A percentile compares a stretch with the other conserved stretches of the same genome.
Conservation (phyloP, 1,140 invertebrate genomes). For the Calephelis virginiensis region DNA sequence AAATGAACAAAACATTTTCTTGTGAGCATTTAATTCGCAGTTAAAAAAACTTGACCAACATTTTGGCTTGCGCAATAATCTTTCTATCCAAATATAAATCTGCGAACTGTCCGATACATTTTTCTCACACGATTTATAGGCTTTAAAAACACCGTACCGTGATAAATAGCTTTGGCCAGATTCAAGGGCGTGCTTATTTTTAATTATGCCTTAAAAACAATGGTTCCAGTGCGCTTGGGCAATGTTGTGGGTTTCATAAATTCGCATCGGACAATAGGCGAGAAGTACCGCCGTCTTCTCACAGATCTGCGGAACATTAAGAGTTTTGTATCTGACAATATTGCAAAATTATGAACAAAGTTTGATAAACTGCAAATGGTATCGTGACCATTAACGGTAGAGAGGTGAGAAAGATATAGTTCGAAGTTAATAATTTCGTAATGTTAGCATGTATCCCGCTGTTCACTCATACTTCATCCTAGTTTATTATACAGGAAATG, state of each 20-base stretch:
- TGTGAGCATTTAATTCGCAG: too few species aligned
- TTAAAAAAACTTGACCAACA: slow-evolving; percentile 7
- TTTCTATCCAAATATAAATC: slow-evolving; percentile 13
- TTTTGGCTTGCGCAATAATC: not conserved
- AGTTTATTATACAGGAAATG: too few species aligned
- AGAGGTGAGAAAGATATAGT: not conserved
- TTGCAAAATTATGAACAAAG: slow-evolving; percentile 14
- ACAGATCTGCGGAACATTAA: slow-evolving; percentile 23
- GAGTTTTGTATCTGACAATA: slow-evolving; percentile 19
- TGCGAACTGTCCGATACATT: slow-evolving; percentile 9
- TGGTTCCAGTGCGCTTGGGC: slow-evolving; percentile 37
- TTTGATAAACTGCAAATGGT: not conserved
- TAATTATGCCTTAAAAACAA: slow-evolving; percentile 42
- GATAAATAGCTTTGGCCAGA: slow-evolving; percentile 42
- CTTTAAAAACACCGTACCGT: slow-evolving; percentile 16
- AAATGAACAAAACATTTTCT: too few species aligned
- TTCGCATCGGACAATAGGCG: slow-evolving; percentile 44
- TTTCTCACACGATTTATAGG: slow-evolving; percentile 14
- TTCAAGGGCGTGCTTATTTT: slow-evolving; percentile 48
- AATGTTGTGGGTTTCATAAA: slow-evolving; percentile 54
- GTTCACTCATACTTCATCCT: too few species aligned
- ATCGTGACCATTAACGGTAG: not conserved
- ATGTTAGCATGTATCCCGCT: too few species aligned
- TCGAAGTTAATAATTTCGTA: not conserved
- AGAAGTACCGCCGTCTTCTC: slow-evolving; percentile 24